These are phyloP conservation scores for Meleagris gallopavo DNA, from an alignment of 2,113 vertebrate genomes.

Conservation along the genomic window DNA sequence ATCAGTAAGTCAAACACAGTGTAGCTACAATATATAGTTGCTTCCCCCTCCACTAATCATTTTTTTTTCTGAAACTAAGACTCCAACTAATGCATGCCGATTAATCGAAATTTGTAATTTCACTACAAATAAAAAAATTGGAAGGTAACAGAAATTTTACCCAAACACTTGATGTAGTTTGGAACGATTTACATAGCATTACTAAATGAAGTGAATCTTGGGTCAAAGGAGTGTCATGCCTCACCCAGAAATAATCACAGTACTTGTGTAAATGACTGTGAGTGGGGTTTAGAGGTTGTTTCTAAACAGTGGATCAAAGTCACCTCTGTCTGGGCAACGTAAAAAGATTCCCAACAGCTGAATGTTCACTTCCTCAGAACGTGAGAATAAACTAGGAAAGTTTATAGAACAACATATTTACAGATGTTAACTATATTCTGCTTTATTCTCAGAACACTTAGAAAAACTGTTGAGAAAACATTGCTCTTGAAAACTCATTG, in stretches of 20 bases:
- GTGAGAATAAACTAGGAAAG: not conserved
- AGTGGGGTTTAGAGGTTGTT: not conserved
- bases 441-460: not conserved
- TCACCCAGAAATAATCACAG: not conserved
- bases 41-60: not conserved
- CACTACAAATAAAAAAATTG: not conserved
- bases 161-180: not conserved
- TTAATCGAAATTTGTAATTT: not conserved
- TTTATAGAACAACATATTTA: not conserved
- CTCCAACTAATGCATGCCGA: not conserved
- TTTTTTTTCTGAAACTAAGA: not conserved
- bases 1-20: not conserved
- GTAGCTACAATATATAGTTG: not conserved
- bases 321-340: not conserved
- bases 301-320: not conserved
- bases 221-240: not conserved
- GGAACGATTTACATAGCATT: not conserved
- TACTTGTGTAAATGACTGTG: not conserved
- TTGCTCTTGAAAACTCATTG: not conserved
- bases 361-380: not conserved
- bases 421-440: not conserved
- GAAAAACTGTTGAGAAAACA: not conserved
- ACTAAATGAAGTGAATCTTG: not conserved
- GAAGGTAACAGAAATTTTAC: not conserved
- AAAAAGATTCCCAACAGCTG: not conserved